Evolutionary conservation across 2,797 vertebrate genomes (phyloP).

Genomic region (Neopelma chrysocephalum): DNA sequence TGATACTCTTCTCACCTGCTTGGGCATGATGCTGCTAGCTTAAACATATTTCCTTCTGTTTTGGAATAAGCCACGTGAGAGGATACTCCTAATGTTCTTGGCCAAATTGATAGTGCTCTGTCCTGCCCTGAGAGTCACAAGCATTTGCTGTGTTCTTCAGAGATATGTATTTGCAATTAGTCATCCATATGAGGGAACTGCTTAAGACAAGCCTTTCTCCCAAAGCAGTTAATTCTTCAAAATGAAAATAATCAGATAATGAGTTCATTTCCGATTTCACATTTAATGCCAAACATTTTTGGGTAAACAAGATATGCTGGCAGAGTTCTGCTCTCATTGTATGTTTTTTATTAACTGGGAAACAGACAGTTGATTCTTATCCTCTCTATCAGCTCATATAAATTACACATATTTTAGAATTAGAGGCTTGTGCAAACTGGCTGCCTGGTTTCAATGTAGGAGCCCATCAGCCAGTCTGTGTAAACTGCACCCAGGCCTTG

Average conservation of each 20-base stretch:
- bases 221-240: conserved; percentile 75
- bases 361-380: conserved; percentile 70
- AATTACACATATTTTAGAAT: conserved; percentile 51
- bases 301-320: conserved; percentile 75
- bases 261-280: conserved; percentile 80
- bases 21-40: not conserved
- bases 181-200: conserved; percentile 53
- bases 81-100: not conserved
- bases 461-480: not conserved
- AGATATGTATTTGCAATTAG: conserved; percentile 59
- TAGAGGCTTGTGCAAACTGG: conserved; percentile 56
- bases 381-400: conserved; percentile 60
- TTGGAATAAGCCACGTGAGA: not conserved
- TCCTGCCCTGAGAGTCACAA: not conserved
- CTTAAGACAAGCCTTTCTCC: conserved; percentile 69
- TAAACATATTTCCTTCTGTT: conserved; percentile 34
- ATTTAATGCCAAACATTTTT: conserved; percentile 75
- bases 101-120: not conserved
- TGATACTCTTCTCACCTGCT: not conserved
- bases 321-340: conserved; percentile 64
- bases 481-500: not conserved
- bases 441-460: not conserved
- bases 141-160: not conserved
- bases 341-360: conserved; percentile 75
- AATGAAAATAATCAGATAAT: conserved; percentile 81